Percentiles rank a stretch among this genome's conserved stretches.
phyloP scores from a whole-genome alignment of 2,113 vertebrate genomes.

The Oreochromis aureus region DNA sequence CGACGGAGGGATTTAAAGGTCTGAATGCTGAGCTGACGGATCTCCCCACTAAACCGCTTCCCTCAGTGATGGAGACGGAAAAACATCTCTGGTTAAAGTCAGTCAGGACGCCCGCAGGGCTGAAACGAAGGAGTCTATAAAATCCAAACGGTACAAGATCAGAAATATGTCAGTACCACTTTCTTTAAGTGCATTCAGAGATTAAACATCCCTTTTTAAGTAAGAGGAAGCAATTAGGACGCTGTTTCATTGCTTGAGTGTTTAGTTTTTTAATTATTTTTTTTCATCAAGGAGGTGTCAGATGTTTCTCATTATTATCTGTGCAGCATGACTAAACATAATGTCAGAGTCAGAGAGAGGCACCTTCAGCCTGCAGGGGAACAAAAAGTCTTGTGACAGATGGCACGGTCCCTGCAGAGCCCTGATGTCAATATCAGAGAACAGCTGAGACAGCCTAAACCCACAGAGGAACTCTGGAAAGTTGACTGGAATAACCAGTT shows the following conservation, averaged over 20 bases:
- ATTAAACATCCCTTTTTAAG: not conserved
- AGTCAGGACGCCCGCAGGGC: not conserved
- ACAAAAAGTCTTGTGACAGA: not conserved
- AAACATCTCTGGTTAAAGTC: constrained; percentile 22
- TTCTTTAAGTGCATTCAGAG: not conserved
- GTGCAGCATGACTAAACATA: not conserved
- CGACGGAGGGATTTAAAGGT: not conserved
- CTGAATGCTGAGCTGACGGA: not conserved
- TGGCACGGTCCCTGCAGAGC: not conserved
- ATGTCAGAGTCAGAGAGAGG: not conserved
- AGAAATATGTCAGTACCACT: not conserved
- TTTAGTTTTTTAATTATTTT: not conserved
- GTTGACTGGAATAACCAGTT: not conserved
- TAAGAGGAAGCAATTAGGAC: not conserved
- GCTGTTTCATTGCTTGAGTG: not conserved
- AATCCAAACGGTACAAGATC: not conserved
- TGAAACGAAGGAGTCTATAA: not conserved
- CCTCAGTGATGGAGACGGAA: constrained; percentile 28
- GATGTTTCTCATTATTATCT: not conserved
- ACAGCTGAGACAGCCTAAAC: not conserved
- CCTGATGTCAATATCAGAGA: not conserved
- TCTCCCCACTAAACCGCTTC: constrained; percentile 14
- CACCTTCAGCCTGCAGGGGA: not conserved
- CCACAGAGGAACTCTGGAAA: not conserved
- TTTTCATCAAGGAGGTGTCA: not conserved